These are phyloP conservation scores for Synanthedon formicaeformis DNA, from an alignment of 2,888 invertebrate genomes.

Conservation along the genomic window DNA sequence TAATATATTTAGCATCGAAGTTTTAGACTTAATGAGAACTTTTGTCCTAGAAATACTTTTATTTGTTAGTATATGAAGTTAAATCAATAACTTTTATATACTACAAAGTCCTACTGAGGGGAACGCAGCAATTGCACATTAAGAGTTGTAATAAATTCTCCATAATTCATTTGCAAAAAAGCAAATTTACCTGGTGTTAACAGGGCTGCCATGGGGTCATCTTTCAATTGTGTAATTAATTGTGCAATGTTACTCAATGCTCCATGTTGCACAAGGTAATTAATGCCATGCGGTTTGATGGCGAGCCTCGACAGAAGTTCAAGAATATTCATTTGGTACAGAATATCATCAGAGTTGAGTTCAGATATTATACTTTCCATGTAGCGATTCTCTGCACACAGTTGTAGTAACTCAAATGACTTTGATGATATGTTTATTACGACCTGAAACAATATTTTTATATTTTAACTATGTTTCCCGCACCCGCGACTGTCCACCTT, in stretches of 20 bases:
- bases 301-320: constrained; percentile 82
- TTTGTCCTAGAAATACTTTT: too few relatives aligned
- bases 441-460: constrained; percentile 50
- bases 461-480: too few relatives aligned
- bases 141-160: too few relatives aligned
- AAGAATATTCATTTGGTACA: constrained; percentile 83
- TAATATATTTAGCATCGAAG: too few relatives aligned
- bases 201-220: constrained; percentile 74
- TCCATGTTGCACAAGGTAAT: constrained; percentile 77
- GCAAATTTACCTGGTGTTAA: constrained; percentile 74
- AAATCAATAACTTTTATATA: too few relatives aligned
- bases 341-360: constrained; percentile 77
- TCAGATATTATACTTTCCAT: constrained; percentile 76
- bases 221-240: constrained; percentile 69
- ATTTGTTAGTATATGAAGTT: too few relatives aligned
- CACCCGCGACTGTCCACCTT: too few relatives aligned
- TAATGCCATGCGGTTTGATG: constrained; percentile 77
- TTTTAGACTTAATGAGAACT: too few relatives aligned
- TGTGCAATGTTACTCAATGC: constrained; percentile 74
- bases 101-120: too few relatives aligned
- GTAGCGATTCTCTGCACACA: constrained; percentile 73
- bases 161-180: too few relatives aligned
- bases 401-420: constrained; percentile 70
- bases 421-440: constrained; percentile 73
- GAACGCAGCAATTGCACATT: too few relatives aligned